Conservation (phyloP, 2,113 vertebrate genomes). For the Philantomba maxwellii region DNA sequence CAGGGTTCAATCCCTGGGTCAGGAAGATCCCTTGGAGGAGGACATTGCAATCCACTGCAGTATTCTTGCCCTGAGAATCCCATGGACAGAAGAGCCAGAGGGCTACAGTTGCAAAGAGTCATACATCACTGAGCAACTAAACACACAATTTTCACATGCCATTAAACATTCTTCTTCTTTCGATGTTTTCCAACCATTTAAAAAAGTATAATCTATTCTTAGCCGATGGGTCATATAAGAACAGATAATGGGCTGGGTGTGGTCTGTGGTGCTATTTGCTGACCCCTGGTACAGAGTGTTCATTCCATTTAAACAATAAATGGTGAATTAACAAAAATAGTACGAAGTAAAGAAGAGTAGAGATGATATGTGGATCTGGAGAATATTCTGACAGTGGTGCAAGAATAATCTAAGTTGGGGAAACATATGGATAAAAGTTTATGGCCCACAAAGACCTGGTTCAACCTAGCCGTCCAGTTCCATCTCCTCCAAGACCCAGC, state of each 20-base stretch:
- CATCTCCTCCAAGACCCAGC: not conserved
- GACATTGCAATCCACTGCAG: not conserved
- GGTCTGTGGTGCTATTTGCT: not conserved
- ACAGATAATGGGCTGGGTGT: not conserved
- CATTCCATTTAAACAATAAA: not conserved
- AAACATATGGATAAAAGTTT: not conserved
- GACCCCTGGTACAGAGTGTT: not conserved
- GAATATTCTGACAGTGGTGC: not conserved
- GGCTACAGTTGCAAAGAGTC: not conserved
- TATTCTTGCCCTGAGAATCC: not conserved
- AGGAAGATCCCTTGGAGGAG: not conserved
- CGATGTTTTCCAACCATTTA: not conserved
- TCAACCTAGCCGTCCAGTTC: not conserved
- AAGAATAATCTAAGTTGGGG: not conserved
- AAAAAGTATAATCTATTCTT: not conserved
- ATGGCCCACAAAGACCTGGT: not conserved
- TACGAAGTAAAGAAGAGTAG: not conserved
- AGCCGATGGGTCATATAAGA: not conserved
- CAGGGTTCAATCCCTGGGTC: not conserved
- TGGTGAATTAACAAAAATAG: not conserved
- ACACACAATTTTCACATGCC: not conserved
- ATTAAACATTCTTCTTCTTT: not conserved
- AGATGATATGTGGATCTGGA: not conserved
- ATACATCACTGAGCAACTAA: not conserved
- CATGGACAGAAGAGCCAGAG: not conserved